A percentile compares a stretch with the other conserved stretches of the same genome.
Evolutionary conservation across 2,888 invertebrate genomes (phyloP).

Genomic region (Conomelus anceps): DNA sequence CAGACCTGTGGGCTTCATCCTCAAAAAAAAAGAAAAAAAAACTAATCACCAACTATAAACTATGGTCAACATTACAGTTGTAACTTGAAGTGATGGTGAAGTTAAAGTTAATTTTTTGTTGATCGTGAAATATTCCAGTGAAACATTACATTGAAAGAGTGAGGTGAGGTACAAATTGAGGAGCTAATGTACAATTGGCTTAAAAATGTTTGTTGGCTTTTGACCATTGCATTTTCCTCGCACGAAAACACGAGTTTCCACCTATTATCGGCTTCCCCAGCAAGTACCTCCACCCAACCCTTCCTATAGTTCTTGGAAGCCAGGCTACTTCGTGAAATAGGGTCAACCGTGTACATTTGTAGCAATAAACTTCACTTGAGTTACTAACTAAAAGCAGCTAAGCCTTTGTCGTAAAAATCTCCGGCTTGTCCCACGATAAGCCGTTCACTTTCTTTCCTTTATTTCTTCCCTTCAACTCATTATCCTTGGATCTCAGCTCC

Average conservation of each 20-base stretch:
- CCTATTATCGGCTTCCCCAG: neutral
- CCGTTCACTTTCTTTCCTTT: neutral
- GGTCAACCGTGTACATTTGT: neutral
- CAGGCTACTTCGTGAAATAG: neutral
- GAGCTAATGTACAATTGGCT: neutral
- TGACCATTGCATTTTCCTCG: neutral
- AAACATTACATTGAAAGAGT: neutral
- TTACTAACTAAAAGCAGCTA: neutral
- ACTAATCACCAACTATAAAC: too few species aligned
- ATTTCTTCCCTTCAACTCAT: neutral
- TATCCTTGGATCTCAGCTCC: neutral
- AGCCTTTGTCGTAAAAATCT: neutral
- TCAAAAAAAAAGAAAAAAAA: too few species aligned
- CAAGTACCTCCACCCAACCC: neutral
- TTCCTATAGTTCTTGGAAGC: neutral
- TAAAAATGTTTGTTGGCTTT: neutral
- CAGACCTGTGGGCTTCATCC: too few species aligned
- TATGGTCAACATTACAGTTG: too few species aligned
- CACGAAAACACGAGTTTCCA: neutral
- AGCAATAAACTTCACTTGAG: neutral
- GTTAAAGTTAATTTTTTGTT: too few species aligned
- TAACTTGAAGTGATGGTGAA: too few species aligned
- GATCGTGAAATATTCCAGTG: too few species aligned
- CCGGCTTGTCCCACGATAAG: neutral
- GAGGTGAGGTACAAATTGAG: too few species aligned